phyloP scores from a whole-genome alignment of 2,888 invertebrate genomes.

The Melikaiella ostensackeni region DNA sequence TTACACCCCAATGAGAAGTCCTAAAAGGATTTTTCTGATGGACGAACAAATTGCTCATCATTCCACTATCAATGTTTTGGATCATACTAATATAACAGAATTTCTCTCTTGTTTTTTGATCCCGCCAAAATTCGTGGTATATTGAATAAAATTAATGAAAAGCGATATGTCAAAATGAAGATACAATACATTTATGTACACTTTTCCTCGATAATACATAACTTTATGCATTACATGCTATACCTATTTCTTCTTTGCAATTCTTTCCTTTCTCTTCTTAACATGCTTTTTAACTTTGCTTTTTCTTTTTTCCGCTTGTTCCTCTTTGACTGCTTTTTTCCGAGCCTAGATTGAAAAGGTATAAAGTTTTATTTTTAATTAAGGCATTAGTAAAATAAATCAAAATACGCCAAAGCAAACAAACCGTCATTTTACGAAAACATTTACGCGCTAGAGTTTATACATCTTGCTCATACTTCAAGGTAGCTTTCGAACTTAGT shows the following conservation, averaged over 20 bases:
- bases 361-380: conserved; percentile 33
- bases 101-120: too few relatives aligned
- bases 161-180: not conserved
- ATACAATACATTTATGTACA: not conserved
- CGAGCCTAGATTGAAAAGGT: conserved; percentile 79
- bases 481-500: too few relatives aligned
- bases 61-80: too few relatives aligned
- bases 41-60: too few relatives aligned
- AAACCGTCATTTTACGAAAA: too few relatives aligned
- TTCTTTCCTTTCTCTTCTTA: conserved; percentile 90
- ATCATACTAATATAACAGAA: too few relatives aligned
- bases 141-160: not conserved
- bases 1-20: too few relatives aligned
- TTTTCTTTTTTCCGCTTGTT: conserved; percentile 92
- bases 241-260: conserved; percentile 64
- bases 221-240: not conserved
- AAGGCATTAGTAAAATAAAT: conserved; percentile 18
- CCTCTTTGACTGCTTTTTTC: conserved; percentile 93
- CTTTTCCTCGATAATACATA: conserved; percentile 1
- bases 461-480: too few relatives aligned
- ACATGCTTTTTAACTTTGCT: conserved; percentile 94
- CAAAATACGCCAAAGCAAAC: too few relatives aligned
- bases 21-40: too few relatives aligned
- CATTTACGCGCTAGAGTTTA: too few relatives aligned
- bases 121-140: too few relatives aligned